Conservation (phyloP, 2,113 vertebrate genomes). For the Hippocampus mohnikei region DNA sequence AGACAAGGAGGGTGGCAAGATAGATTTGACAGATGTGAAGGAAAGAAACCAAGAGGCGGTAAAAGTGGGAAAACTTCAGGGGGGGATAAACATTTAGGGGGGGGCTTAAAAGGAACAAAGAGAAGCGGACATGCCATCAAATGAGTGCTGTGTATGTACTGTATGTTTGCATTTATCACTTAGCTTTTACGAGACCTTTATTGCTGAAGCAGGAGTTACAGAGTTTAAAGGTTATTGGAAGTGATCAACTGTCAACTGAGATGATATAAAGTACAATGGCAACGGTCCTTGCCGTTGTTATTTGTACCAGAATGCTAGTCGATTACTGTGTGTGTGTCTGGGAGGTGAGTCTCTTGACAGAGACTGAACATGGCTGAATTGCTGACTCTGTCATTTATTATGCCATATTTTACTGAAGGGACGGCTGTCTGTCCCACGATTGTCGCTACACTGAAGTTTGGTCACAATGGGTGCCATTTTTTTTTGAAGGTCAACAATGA, state of each 20-base stretch:
- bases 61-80: not conserved
- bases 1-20: not conserved
- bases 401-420: not conserved
- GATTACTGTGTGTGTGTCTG: not conserved
- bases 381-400: not conserved
- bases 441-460: not conserved
- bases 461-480: not conserved
- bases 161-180: slow-evolving; percentile 1
- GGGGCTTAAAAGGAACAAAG: not conserved
- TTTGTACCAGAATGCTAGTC: not conserved
- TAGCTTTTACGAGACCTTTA: not conserved
- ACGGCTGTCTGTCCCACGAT: no score
- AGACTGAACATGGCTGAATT: not conserved
- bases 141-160: not conserved
- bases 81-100: not conserved
- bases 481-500: not conserved
- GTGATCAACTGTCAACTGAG: not conserved
- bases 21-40: slow-evolving; percentile 3
- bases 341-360: not conserved
- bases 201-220: not conserved
- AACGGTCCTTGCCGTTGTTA: not conserved
- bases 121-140: not conserved
- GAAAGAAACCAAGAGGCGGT: not conserved
- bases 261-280: not conserved
- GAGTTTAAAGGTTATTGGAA: not conserved